Percentiles rank a stretch among this genome's conserved stretches.
These are phyloP conservation scores for Rhea pennata DNA, from an alignment of 2,113 vertebrate genomes.

Conservation along the genomic window DNA sequence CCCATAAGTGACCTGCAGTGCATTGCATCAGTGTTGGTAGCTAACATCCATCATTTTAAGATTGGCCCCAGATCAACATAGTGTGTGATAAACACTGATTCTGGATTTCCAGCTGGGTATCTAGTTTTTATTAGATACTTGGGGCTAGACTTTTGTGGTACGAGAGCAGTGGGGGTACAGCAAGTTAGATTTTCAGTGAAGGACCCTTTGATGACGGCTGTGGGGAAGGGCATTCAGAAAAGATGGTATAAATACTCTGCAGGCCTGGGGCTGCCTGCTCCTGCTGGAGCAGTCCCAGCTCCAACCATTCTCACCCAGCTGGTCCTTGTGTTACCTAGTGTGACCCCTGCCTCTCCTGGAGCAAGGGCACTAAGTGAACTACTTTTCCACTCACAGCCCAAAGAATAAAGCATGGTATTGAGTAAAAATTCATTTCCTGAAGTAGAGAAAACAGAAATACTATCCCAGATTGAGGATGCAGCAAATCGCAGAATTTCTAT, in stretches of 20 bases:
- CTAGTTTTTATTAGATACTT: background rate
- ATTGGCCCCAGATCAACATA: background rate
- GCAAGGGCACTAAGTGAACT: background rate
- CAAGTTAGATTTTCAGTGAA: background rate
- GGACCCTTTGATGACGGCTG: background rate
- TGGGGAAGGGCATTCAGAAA: background rate
- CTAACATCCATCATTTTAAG: background rate
- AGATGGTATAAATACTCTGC: background rate
- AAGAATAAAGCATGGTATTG: background rate
- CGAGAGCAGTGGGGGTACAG: background rate
- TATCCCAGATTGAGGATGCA: background rate
- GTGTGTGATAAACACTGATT: background rate
- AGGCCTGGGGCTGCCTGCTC: background rate
- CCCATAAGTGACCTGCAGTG: background rate
- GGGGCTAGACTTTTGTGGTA: background rate
- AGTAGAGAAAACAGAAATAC: background rate
- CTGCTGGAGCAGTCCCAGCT: background rate
- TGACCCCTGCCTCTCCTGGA: background rate
- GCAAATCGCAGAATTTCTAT: background rate
- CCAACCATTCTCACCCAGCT: background rate
- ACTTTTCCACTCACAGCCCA: background rate
- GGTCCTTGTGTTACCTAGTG: background rate
- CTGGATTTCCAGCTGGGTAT: background rate
- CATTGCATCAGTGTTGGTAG: background rate
- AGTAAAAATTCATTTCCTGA: background rate